Conservation (phyloP, 2,113 vertebrate species). For the Todiramphus chloris region DNA sequence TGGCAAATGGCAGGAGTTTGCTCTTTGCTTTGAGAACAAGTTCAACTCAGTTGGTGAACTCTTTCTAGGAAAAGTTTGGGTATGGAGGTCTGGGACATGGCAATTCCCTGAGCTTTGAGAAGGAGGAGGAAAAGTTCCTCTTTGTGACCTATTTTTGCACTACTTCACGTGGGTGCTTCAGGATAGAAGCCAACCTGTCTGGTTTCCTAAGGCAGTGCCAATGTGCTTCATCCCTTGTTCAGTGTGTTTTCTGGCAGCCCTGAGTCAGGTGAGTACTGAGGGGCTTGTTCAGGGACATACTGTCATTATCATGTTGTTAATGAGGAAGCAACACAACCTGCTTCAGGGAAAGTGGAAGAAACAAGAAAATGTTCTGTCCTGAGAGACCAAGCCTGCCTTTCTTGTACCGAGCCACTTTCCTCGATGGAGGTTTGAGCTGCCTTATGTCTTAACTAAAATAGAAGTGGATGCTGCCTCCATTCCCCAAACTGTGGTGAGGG, state of each 20-base stretch:
- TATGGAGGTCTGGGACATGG: neutral
- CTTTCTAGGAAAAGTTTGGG: neutral
- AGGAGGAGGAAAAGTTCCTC: neutral
- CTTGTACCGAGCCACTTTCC: neutral
- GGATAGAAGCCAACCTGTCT: neutral
- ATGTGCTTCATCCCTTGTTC: neutral
- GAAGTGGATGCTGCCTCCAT: neutral
- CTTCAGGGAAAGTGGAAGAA: neutral
- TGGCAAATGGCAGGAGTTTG: neutral
- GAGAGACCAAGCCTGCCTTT: neutral
- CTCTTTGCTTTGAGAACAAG: neutral
- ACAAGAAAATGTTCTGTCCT: neutral
- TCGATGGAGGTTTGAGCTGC: neutral
- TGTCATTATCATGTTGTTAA: fast-evolving
- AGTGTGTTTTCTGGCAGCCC: neutral
- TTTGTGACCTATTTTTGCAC: neutral
- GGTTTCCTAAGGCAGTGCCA: neutral
- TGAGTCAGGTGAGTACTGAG: neutral
- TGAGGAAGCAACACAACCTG: neutral
- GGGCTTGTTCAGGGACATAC: neutral
- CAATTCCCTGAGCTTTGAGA: neutral
- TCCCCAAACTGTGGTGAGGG: neutral
- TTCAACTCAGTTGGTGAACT: neutral
- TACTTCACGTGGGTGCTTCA: neutral
- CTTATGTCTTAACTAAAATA: neutral